These are phyloP conservation scores for Chrysemys picta DNA, from an alignment of 2,113 vertebrate genomes.

Conservation along the genomic window DNA sequence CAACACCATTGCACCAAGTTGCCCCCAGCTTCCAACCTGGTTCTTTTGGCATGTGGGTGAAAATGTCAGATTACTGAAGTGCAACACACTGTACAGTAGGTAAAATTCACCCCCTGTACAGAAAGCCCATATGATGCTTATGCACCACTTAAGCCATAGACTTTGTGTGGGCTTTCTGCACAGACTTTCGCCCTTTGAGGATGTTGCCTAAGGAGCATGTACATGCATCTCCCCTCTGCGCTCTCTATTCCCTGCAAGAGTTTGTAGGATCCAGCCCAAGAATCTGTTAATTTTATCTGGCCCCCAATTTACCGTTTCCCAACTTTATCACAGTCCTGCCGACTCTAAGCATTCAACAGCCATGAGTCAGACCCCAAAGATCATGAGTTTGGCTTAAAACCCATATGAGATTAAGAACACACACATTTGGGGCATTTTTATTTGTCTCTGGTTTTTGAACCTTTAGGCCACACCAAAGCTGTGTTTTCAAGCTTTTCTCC, in stretches of 20 bases:
- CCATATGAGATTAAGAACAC: background rate
- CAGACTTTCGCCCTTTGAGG: background rate
- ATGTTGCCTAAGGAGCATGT: background rate
- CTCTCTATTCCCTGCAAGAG: background rate
- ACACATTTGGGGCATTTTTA: background rate
- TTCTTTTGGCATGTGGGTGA: background rate
- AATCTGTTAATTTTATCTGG: background rate
- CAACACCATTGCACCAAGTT: background rate
- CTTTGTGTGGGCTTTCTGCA: background rate
- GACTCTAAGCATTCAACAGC: background rate
- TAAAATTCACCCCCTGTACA: background rate
- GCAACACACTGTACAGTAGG: background rate
- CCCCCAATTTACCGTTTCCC: conserved; percentile 16
- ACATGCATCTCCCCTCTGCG: background rate
- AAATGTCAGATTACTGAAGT: background rate
- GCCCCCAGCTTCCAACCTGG: background rate
- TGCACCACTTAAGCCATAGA: background rate
- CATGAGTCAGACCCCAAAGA: conserved; percentile 3
- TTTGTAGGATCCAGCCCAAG: background rate
- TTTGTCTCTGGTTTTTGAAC: background rate
- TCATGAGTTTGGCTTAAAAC: background rate
- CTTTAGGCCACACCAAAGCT: background rate
- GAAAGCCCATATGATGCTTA: background rate
- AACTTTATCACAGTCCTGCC: background rate
- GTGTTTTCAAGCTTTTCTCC: background rate